Conservation (phyloP, 2,797 vertebrate genomes). For the Lepus townsendii region DNA sequence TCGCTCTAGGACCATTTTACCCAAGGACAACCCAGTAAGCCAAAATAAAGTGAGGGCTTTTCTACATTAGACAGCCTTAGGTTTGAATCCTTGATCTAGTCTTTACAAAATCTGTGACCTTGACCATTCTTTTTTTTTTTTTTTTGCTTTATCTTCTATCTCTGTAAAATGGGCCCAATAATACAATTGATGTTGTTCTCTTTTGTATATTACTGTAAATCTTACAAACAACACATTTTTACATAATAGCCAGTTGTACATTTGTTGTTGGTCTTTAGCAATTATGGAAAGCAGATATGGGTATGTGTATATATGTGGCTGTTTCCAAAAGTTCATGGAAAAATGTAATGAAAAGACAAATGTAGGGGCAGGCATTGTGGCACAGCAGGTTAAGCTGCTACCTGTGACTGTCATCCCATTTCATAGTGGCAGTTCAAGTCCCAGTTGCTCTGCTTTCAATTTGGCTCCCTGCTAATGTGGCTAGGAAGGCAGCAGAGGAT, state of each 20-base stretch:
- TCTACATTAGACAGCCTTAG: neutral
- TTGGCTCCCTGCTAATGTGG: too few relatives aligned
- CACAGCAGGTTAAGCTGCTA: too few relatives aligned
- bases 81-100: neutral
- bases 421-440: too few relatives aligned
- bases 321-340: too few relatives aligned
- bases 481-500: too few relatives aligned
- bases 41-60: neutral
- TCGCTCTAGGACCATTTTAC: constrained; percentile 36
- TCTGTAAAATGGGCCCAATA: constrained; percentile 35
- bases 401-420: too few relatives aligned
- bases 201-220: neutral
- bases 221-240: constrained; percentile 7
- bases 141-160: constrained; percentile 4
- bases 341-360: too few relatives aligned
- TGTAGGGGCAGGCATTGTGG: too few relatives aligned
- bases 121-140: neutral
- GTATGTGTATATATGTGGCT: too few relatives aligned
- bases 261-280: neutral
- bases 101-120: neutral
- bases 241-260: neutral
- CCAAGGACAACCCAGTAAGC: neutral
- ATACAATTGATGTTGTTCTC: neutral
- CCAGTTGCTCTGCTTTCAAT: too few relatives aligned
- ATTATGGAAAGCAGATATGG: neutral